Conservation (phyloP, 2,888 invertebrate species). For the Lycaena phlaeas region DNA sequence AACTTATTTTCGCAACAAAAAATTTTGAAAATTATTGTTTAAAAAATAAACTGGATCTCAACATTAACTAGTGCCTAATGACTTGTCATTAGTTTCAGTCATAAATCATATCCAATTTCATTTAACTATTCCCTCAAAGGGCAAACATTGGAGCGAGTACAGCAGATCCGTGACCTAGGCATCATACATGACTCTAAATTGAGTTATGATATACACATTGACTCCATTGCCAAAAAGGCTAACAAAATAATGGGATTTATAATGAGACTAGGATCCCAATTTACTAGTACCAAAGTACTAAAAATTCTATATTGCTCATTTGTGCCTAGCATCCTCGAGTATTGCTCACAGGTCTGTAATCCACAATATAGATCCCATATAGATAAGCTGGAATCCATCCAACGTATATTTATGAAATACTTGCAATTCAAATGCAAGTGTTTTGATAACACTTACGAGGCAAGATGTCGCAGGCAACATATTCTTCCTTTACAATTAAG, state of each 20-base stretch:
- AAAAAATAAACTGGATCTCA: not conserved
- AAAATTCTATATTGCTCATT: no score
- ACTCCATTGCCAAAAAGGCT: not conserved
- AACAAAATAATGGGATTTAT: not conserved
- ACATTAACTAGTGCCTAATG: not conserved
- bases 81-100: not conserved
- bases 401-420: not conserved
- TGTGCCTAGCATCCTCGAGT: conserved; percentile 8
- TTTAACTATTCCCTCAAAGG: not conserved
- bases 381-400: not conserved
- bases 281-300: not conserved
- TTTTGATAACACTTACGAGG: not conserved
- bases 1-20: no score
- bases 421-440: not conserved
- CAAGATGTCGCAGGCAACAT: not conserved
- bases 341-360: conserved; percentile 6
- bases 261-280: not conserved
- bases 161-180: not conserved
- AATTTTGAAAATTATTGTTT: no score
- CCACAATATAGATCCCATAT: conserved; percentile 1
- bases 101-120: not conserved
- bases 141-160: not conserved
- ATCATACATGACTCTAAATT: not conserved
- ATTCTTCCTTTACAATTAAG: not conserved
- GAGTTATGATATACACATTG: not conserved